Evolutionary conservation across 2,113 vertebrate species (phyloP).

Genomic region (Psilopsiagon aurifrons): DNA sequence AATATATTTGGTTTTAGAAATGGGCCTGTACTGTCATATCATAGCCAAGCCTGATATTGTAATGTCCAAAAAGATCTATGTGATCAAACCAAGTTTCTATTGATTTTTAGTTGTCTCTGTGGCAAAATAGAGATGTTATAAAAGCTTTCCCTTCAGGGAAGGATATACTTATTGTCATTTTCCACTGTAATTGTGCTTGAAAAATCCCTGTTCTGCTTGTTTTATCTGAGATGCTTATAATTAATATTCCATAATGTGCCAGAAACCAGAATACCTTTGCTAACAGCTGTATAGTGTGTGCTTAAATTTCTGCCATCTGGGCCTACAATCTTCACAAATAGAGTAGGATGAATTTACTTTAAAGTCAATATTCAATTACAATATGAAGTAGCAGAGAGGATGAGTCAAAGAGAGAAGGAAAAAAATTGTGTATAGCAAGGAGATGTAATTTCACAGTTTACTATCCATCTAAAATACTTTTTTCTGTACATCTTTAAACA

Average conservation of each 20-base stretch:
- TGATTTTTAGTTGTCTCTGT: neutral
- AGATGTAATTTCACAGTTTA: neutral
- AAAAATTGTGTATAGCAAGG: neutral
- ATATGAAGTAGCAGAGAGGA: neutral
- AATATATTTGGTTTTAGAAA: neutral
- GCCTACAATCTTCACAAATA: neutral
- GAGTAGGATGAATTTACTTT: neutral
- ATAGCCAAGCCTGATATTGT: neutral
- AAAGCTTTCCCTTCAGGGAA: neutral
- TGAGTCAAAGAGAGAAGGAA: neutral
- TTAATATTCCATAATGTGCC: neutral
- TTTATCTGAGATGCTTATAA: neutral
- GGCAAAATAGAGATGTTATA: neutral
- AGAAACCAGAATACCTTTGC: conserved; percentile 28
- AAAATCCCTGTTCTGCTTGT: neutral
- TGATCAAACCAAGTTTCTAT: neutral
- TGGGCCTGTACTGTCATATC: neutral
- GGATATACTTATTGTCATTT: neutral
- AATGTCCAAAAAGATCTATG: neutral
- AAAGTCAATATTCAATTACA: neutral
- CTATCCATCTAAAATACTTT: neutral
- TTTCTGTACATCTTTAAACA: neutral
- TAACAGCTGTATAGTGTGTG: conserved; percentile 16
- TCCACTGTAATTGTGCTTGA: neutral
- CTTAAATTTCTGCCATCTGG: conserved; percentile 29